A percentile compares a stretch with the other conserved stretches of the same genome.
These are phyloP conservation scores for Nephrotoma guestfalica DNA, from an alignment of 2,888 invertebrate genomes.

Conservation along the genomic window DNA sequence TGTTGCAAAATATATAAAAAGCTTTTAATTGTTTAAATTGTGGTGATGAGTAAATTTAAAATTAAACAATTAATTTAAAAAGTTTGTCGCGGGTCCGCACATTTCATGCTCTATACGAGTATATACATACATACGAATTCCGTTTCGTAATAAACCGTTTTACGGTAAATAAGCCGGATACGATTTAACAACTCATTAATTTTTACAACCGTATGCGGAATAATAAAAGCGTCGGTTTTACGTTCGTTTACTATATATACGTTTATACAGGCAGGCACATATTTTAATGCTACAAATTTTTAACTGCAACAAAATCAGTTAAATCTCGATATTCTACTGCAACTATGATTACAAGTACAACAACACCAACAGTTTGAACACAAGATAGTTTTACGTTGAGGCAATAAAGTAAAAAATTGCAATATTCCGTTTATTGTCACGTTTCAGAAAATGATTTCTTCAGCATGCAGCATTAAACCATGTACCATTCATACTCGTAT, in stretches of 20 bases:
- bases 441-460: not conserved
- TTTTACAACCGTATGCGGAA: not conserved
- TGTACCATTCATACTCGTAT: not conserved
- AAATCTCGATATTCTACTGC: not conserved
- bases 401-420: not conserved
- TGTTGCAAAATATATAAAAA: not conserved
- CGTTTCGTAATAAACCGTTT: not conserved
- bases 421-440: not conserved
- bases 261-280: not conserved
- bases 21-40: not conserved
- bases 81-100: not conserved
- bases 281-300: not conserved
- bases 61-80: not conserved
- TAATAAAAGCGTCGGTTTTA: not conserved
- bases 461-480: not conserved
- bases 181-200: not conserved
- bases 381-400: not conserved
- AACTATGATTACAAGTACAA: not conserved
- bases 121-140: not conserved
- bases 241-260: too few relatives aligned
- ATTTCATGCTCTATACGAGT: not conserved
- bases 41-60: not conserved
- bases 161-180: not conserved
- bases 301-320: not conserved
- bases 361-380: not conserved